Evolutionary conservation across 2,888 invertebrate genomes (phyloP).

Genomic region (Parnassius glacialis): DNA sequence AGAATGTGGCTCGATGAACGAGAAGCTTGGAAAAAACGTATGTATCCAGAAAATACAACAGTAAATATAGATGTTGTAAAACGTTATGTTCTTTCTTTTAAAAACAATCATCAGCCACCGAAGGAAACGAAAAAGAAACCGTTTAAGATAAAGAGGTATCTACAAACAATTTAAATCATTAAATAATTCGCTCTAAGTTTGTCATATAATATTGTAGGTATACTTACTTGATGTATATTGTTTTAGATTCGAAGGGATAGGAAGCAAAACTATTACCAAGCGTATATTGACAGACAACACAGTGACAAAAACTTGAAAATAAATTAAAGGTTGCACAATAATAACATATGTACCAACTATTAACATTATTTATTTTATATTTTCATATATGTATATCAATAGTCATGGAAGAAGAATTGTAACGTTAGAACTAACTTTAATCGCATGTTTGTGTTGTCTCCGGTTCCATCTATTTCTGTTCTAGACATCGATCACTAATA

Average conservation of each 20-base stretch:
- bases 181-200: too few species aligned
- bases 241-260: slow-evolving; percentile 61
- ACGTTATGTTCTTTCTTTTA: slow-evolving; percentile 69
- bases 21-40: slow-evolving; percentile 75
- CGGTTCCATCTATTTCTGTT: too few species aligned
- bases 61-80: slow-evolving; percentile 71
- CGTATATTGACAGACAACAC: slow-evolving; percentile 58
- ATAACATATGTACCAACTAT: too few species aligned
- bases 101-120: slow-evolving; percentile 60
- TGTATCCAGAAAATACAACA: slow-evolving; percentile 72
- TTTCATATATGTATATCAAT: too few species aligned
- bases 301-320: slow-evolving; percentile 36
- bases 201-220: too few species aligned
- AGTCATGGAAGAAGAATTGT: too few species aligned
- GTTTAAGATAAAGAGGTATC: slow-evolving; percentile 76
- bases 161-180: slow-evolving; percentile 25
- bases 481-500: too few species aligned
- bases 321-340: too few species aligned
- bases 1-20: slow-evolving; percentile 81
- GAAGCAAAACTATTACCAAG: slow-evolving; percentile 52
- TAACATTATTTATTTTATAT: too few species aligned
- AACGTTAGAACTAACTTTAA: too few species aligned
- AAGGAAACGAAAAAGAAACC: slow-evolving; percentile 73
- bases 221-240: neutral
- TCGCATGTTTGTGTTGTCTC: too few species aligned